Conservation (phyloP, 2,113 vertebrate species). For the Illadopsis cleaveri region DNA sequence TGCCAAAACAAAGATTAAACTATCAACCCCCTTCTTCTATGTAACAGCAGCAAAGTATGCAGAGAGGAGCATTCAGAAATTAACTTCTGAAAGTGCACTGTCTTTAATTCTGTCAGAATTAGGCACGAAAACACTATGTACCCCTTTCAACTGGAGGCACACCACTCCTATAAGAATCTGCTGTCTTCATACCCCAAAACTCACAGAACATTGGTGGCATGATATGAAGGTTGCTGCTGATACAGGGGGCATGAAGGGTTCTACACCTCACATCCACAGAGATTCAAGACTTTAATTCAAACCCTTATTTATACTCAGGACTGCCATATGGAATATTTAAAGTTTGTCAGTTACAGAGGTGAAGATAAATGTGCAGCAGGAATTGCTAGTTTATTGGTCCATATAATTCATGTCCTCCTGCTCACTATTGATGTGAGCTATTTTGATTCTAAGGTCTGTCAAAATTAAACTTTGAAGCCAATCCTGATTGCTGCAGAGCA, state of each 20-base stretch:
- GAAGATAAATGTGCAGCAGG: constrained; percentile 8
- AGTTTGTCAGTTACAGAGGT: neutral
- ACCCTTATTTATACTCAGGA: neutral
- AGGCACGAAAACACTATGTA: neutral
- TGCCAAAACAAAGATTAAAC: neutral
- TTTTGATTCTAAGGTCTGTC: neutral
- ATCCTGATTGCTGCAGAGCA: neutral
- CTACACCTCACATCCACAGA: neutral
- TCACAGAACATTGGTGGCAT: neutral
- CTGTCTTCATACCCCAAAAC: neutral
- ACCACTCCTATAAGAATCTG: neutral
- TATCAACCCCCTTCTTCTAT: neutral
- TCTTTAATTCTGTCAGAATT: neutral
- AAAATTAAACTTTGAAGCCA: neutral
- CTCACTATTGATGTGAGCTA: neutral
- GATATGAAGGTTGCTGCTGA: neutral
- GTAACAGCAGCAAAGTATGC: neutral
- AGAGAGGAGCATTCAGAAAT: neutral
- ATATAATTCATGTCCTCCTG: neutral
- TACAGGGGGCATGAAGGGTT: neutral
- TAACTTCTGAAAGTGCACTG: neutral
- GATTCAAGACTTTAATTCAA: neutral
- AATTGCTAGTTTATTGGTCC: neutral
- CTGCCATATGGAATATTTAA: neutral
- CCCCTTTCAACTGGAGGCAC: neutral